Conservation (phyloP, 2,797 vertebrate genomes). For the Notamacropus eugenii region DNA sequence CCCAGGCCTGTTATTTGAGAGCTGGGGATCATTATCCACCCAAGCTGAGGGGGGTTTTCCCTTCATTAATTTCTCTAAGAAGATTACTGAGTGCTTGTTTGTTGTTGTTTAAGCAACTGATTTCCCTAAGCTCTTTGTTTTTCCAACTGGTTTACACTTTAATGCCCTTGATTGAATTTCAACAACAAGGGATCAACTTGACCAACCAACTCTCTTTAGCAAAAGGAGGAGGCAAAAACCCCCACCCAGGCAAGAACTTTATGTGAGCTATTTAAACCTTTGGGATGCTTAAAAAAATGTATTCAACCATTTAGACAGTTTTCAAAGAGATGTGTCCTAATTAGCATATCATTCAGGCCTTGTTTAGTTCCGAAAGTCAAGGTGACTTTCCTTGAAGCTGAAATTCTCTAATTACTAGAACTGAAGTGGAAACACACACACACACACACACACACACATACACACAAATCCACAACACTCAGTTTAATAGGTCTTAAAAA, state of each 20-base stretch:
- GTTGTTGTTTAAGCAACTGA: constrained; percentile 99
- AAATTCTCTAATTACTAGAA: constrained; percentile 59
- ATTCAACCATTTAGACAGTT: constrained; percentile 77
- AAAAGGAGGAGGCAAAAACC: constrained; percentile 74
- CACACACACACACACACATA: background rate
- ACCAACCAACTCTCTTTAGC: constrained; percentile 88
- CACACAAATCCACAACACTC: background rate
- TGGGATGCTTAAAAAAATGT: constrained; percentile 60
- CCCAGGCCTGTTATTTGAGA: constrained; percentile 91
- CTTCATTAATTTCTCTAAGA: constrained; percentile 99
- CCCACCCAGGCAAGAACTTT: constrained; percentile 77
- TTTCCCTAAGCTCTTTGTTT: constrained; percentile 99
- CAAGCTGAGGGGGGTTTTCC: constrained; percentile 87
- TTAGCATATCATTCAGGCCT: constrained; percentile 83
- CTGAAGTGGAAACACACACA: background rate
- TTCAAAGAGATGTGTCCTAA: constrained; percentile 85
- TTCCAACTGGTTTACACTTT: constrained; percentile 99
- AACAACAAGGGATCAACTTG: constrained; percentile 93
- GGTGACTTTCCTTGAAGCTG: constrained; percentile 74
- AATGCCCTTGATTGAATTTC: constrained; percentile 98
- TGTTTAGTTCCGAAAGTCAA: constrained; percentile 77
- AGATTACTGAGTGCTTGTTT: constrained; percentile 97
- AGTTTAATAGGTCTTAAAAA: background rate
- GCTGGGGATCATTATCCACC: constrained; percentile 86
- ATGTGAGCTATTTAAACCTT: constrained; percentile 68